Conservation (phyloP, 2,797 vertebrate genomes). For the Bradypodion ventrale region DNA sequence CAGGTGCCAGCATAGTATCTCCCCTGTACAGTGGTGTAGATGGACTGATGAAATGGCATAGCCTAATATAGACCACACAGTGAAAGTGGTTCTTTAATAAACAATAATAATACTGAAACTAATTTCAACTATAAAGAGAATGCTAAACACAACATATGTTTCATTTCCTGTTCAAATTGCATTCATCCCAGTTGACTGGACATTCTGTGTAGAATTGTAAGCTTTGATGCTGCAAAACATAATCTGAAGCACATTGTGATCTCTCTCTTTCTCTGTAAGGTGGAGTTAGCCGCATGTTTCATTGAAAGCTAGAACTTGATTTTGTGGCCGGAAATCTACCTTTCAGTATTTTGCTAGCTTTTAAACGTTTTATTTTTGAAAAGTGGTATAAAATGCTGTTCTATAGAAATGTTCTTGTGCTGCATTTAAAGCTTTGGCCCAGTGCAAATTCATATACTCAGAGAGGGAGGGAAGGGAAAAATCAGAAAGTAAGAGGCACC, state of each 20-base stretch:
- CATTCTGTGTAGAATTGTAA: neutral
- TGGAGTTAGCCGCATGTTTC: neutral
- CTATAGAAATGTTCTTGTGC: neutral
- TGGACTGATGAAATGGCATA: too few species aligned
- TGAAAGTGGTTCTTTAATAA: too few species aligned
- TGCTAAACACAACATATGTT: too few species aligned
- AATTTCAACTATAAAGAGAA: too few species aligned
- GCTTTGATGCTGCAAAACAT: neutral
- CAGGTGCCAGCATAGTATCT: neutral
- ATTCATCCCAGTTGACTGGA: neutral
- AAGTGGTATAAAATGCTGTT: neutral
- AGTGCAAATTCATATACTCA: neutral
- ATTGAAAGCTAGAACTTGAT: neutral
- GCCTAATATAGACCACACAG: too few species aligned
- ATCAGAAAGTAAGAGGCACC: neutral
- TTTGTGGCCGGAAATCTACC: neutral
- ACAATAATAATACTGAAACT: too few species aligned
- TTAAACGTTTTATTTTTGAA: neutral
- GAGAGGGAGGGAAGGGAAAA: neutral
- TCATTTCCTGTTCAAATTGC: neutral
- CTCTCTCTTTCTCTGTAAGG: too few species aligned
- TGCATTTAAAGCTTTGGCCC: neutral
- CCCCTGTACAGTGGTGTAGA: neutral
- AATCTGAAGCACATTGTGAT: neutral
- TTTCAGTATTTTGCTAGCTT: too few species aligned